phyloP scores from a whole-genome alignment of 2,113 vertebrate species.

The Halcyon senegalensis region DNA sequence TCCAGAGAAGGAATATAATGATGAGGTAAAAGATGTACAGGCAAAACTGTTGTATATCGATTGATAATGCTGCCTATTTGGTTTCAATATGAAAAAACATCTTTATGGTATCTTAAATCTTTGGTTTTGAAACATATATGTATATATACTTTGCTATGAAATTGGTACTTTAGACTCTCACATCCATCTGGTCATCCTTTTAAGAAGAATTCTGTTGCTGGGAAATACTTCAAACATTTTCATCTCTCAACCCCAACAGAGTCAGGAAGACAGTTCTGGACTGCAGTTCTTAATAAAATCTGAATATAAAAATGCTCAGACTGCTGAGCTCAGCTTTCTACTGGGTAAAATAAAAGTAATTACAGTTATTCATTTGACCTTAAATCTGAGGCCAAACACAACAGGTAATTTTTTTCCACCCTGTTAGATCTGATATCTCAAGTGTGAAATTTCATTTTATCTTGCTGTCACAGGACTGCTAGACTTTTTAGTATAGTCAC shows the following conservation, averaged over 20 bases:
- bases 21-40: neutral
- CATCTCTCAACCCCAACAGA: neutral
- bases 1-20: neutral
- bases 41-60: neutral
- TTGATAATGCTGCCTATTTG: neutral
- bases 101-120: neutral
- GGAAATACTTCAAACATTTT: neutral
- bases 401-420: neutral
- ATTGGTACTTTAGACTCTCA: neutral
- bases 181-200: neutral
- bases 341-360: neutral
- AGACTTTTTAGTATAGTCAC: neutral
- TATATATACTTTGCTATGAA: neutral
- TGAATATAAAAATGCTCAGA: neutral
- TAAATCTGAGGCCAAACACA: neutral
- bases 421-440: neutral
- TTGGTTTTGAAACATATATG: neutral
- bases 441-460: conserved; percentile 13
- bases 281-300: neutral
- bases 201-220: neutral
- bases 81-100: neutral
- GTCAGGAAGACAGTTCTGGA: neutral
- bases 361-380: neutral
- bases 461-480: neutral
- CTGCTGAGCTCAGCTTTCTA: neutral